Conservation (phyloP, 2,888 invertebrate genomes). For the Drosophila setosimentum region DNA sequence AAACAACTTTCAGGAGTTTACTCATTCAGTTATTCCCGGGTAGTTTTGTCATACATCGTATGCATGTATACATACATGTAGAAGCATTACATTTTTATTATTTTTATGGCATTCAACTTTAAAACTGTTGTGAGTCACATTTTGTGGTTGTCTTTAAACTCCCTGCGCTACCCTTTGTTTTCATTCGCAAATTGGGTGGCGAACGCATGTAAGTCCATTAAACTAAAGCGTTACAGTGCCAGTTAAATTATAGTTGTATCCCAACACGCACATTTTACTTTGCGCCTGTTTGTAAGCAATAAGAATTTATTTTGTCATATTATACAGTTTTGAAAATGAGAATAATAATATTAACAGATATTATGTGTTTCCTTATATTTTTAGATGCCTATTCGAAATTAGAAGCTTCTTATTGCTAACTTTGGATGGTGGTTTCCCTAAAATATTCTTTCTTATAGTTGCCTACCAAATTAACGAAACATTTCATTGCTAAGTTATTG, state of each 20-base stretch:
- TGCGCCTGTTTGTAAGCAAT: constrained; percentile 30
- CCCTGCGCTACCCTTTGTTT: neutral
- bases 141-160: constrained; percentile 33
- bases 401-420: neutral
- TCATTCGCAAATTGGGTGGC: constrained; percentile 31
- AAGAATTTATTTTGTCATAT: constrained; percentile 5
- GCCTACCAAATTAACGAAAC: neutral
- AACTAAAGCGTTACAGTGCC: constrained; percentile 56
- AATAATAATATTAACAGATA: neutral
- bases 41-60: constrained; percentile 32
- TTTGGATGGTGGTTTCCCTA: neutral
- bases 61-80: constrained; percentile 13
- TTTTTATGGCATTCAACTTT: constrained; percentile 65
- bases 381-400: neutral
- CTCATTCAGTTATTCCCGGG: constrained; percentile 20
- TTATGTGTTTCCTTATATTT: neutral
- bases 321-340: neutral
- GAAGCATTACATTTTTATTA: constrained; percentile 65
- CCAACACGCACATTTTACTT: constrained; percentile 53
- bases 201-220: constrained; percentile 56
- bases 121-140: constrained; percentile 56
- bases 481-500: neutral
- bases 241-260: constrained; percentile 55
- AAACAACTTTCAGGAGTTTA: constrained; percentile 54
- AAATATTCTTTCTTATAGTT: neutral